Base-by-base conservation (phyloP, 2,113 vertebrate genomes). In the Pavo muticus region DNA sequence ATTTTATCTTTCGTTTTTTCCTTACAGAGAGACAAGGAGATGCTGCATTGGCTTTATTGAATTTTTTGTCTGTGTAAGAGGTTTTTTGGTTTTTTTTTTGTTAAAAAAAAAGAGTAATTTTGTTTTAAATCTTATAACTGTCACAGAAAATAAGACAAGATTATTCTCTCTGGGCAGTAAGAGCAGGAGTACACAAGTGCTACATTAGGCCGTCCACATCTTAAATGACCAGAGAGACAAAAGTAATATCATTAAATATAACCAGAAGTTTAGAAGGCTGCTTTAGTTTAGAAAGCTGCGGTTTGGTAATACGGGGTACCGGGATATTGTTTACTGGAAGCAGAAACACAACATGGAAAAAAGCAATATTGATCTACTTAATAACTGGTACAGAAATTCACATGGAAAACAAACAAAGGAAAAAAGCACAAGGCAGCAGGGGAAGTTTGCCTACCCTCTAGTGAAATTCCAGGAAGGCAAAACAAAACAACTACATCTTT, bases 341-440 rank as follows among this genome's bases (percentile, higher is more conserved):
- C 5, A 27, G 10, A 77, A n/a, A 68, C 9, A 6, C 11, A 56
- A n/a, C 1, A 21, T 5, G 19, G 61, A 56, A 71, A 74, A 6
- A 3, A 68, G 78, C 71, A 2, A 60, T 5, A 10, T 75, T 13
- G 32, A 30, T 84, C 64, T 52, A 47, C 10, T 64, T 48, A 74
- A 52, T 27, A 90, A 64, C 6, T 24, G 29, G 7, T n/a, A 48
- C 3, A 84, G 64, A 84, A 74, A 61, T 17, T 52, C 25, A 35
- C 39, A 39, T 5, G n/a, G 44, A 60, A 92, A 88, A 78, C 56
- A 88, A 93, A 85, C 75, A 95, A 95, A 93, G 91, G 87, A 72
- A 86, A 93, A 88, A 95, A 93, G 54, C 40, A 56, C 2, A 84
- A 24, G 47, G 61, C 8, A 90, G 37, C 25, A 84, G 65, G 45